Evolutionary conservation across 2,797 vertebrate genomes (phyloP).

Genomic region (Silurus aristotelis): DNA sequence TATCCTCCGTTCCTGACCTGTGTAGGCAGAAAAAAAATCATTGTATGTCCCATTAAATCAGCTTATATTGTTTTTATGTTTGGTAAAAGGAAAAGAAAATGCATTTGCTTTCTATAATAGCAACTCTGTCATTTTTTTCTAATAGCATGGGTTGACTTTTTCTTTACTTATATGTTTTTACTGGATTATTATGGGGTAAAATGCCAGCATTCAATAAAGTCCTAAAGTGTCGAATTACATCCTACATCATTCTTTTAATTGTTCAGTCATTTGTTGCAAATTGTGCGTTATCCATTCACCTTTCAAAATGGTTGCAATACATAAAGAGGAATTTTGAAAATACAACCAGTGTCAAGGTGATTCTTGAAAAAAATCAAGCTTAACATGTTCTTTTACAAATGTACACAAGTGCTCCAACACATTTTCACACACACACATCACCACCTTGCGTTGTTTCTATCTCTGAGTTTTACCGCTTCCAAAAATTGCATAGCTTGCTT

Average conservation of each 20-base stretch:
- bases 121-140: neutral
- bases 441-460: neutral
- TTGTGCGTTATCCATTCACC: neutral
- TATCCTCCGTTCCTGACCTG: neutral
- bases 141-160: neutral
- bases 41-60: neutral
- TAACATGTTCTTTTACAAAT: neutral
- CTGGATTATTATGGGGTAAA: neutral
- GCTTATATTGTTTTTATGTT: neutral
- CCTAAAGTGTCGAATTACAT: neutral
- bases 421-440: neutral
- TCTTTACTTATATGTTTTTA: neutral
- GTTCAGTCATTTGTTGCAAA: neutral
- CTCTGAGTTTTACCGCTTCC: neutral
- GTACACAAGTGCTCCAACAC: neutral
- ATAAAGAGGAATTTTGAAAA: neutral
- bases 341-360: conserved; percentile 1
- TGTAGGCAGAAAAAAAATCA: neutral
- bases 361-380: neutral
- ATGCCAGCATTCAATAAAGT: neutral
- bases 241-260: neutral
- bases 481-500: neutral
- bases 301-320: neutral
- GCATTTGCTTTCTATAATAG: neutral
- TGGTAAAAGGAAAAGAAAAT: neutral